phyloP scores from a whole-genome alignment of 1,140 invertebrate species.

The Camponotus pennsylvanicus region DNA sequence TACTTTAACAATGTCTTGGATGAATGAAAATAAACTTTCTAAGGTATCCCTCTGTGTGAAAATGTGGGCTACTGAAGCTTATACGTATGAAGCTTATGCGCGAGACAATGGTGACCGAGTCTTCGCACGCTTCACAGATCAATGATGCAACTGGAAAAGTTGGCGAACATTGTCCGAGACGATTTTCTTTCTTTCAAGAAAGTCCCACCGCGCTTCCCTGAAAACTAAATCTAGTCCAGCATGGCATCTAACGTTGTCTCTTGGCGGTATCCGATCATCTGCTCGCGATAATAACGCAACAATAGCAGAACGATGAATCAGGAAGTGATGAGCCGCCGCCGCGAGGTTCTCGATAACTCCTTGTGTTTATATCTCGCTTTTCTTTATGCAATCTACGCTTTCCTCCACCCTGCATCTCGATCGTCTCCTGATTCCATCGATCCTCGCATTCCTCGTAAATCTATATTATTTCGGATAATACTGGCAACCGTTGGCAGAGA shows the following conservation, averaged over 20 bases:
- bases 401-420: neutral
- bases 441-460: neutral
- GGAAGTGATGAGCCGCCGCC: constrained; percentile 11
- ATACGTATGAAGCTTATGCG: neutral
- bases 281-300: constrained; percentile 19
- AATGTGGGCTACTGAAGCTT: neutral
- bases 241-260: constrained; percentile 60
- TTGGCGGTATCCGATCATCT: constrained; percentile 20
- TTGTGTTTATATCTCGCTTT: constrained; percentile 16
- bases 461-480: constrained; percentile 39
- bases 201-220: constrained; percentile 36
- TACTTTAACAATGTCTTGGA: neutral
- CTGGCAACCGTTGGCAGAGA: neutral
- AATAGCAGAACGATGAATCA: constrained; percentile 49
- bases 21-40: constrained; percentile 1
- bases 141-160: constrained; percentile 45
- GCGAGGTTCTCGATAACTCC: constrained; percentile 22
- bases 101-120: constrained; percentile 33
- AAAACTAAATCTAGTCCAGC: constrained; percentile 53
- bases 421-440: constrained; percentile 22
- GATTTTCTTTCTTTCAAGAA: constrained; percentile 30
- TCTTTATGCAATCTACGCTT: neutral
- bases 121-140: constrained; percentile 44
- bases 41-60: neutral
- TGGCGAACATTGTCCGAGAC: constrained; percentile 51